Evolutionary conservation across 1,140 invertebrate genomes (phyloP), one percentile per base, ranked within the genome.

Genomic region (Tetragonula clypearis): DNA sequence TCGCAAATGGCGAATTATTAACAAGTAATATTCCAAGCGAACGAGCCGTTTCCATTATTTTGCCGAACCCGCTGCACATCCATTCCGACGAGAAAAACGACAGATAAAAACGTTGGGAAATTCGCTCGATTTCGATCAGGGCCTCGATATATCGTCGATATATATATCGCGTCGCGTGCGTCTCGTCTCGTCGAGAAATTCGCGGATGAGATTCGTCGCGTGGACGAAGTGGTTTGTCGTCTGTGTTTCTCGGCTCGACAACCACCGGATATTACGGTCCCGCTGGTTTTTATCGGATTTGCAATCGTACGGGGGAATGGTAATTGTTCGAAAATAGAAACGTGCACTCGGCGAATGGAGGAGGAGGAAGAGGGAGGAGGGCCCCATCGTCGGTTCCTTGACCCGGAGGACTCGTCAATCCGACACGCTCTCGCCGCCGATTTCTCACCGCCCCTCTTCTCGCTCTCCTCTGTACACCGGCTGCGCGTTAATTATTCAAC

Each of bases 241-340:
- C 87, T 76, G 80, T 80, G 35, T 11, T 69, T 82, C 62, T 41
- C 75, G 71, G 69, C n/a, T 72, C 17, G 78, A 49, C 17, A 30
- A 78, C 87, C 23, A 30, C 62, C 88, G 86, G 88, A 90, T 88
- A 90, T 90, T 90, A 90, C 90, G 90, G 79, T 86, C 88, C 86
- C 86, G 72, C 21, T 35, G 53, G 74, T 49, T 49, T 49, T 49
- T 49, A 49, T 76, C 41, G 65, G 41, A 88, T 86, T 85, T 86
- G 87, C 88, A 87, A 88, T 88, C 72, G 83, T 35, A 35, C 35
- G 35, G 72, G 58, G 58, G 62, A n/a, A 65, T 58, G 15, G 79
- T 83, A 88, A 86, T 87, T 83, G 84, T 65, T 55, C 56, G 49
- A 58, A 84, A 78, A 84, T 71, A 26, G 66, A 84, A 76, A 19